Evolutionary conservation across 2,888 invertebrate species (phyloP).

Genomic region (Hydroisotoma schaefferi): DNA sequence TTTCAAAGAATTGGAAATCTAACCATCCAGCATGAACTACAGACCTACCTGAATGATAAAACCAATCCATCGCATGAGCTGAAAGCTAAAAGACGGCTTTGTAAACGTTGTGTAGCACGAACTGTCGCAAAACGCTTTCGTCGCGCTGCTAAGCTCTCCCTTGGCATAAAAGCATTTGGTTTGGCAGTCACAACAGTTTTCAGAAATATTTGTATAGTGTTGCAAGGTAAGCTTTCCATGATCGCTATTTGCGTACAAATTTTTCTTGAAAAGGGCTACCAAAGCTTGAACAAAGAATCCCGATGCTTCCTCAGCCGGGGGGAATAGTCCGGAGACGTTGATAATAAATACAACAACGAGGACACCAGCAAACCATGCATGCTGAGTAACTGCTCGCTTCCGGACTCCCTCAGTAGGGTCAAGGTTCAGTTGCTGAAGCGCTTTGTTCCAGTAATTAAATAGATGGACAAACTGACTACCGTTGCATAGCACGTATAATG

Average conservation of each 20-base stretch:
- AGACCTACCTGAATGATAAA: constrained; percentile 10
- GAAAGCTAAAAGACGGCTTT: too few species aligned
- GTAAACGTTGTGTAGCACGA: too few species aligned
- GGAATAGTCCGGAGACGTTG: neutral
- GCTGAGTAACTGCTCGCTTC: neutral
- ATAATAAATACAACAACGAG: neutral
- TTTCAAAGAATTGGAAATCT: neutral
- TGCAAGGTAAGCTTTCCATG: constrained; percentile 1
- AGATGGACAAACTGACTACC: constrained; percentile 8
- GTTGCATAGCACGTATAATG: constrained; percentile 11
- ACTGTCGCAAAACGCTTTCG: neutral
- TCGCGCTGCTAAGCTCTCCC: neutral
- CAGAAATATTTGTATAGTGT: neutral
- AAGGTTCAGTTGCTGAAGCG: constrained; percentile 17
- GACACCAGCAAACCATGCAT: constrained; percentile 7
- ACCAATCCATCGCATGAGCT: constrained; percentile 13
- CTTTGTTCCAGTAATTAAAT: constrained; percentile 18
- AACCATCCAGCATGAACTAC: too few species aligned
- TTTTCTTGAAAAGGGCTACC: constrained; percentile 1
- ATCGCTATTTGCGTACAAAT: constrained; percentile 1
- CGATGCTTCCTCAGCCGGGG: constrained; percentile 13
- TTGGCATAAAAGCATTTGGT: neutral
- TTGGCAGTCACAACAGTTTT: constrained; percentile 5
- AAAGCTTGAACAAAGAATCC: constrained; percentile 12
- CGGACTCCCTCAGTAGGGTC: constrained; percentile 14